A percentile compares a stretch with the other conserved stretches of the same genome.
These are phyloP conservation scores for Caenorhabditis sp. DNA, from an alignment of 2,888 invertebrate genomes.

Conservation along the genomic window DNA sequence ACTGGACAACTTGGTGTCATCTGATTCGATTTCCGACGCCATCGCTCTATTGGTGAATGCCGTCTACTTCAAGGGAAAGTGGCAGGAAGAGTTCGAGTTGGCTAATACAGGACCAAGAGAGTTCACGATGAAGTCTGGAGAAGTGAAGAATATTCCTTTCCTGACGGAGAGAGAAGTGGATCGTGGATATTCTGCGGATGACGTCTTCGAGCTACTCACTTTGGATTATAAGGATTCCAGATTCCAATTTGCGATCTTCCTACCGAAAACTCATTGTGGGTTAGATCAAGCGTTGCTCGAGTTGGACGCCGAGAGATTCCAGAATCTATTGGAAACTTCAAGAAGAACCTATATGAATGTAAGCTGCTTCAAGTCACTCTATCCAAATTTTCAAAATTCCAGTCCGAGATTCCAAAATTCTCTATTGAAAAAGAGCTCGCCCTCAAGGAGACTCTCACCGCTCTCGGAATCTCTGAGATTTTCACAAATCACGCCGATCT, in stretches of 20 bases:
- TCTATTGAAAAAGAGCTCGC: slow-evolving; percentile 47
- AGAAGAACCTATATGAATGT: slow-evolving; percentile 28
- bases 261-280: slow-evolving; percentile 73
- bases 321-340: background rate
- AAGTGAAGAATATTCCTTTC: slow-evolving; percentile 31
- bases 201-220: slow-evolving; percentile 47
- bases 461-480: slow-evolving; percentile 51
- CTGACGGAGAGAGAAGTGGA: slow-evolving; percentile 35
- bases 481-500: slow-evolving; percentile 58
- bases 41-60: slow-evolving; percentile 64
- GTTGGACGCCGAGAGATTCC: slow-evolving; percentile 22
- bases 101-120: slow-evolving; percentile 5
- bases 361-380: background rate
- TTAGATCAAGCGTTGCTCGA: slow-evolving; percentile 48
- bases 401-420: slow-evolving; percentile 61
- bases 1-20: slow-evolving; percentile 89
- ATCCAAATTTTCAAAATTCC: slow-evolving; percentile 17
- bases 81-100: slow-evolving; percentile 43
- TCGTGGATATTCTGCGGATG: slow-evolving; percentile 45
- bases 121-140: slow-evolving; percentile 26
- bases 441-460: slow-evolving; percentile 38
- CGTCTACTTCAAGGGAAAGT: slow-evolving; percentile 63
- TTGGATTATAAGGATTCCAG: slow-evolving; percentile 66
- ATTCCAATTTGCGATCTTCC: slow-evolving; percentile 69
- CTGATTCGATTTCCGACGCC: slow-evolving; percentile 83